phyloP scores from a whole-genome alignment of 2,113 vertebrate genomes.

The Cisticola juncidis region DNA sequence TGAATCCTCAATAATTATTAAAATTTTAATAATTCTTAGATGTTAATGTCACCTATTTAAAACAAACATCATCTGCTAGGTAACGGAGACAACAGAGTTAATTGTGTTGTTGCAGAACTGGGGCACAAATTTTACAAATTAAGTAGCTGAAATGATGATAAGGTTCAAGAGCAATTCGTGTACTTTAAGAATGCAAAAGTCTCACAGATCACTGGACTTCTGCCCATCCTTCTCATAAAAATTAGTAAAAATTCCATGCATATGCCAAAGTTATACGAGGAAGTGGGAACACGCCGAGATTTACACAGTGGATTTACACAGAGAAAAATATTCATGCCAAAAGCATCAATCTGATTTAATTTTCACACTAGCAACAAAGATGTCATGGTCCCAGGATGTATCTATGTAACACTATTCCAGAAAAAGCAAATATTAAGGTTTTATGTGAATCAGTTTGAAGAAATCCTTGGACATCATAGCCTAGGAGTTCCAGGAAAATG shows the following conservation, averaged over 20 bases:
- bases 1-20: not conserved
- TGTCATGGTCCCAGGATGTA: not conserved
- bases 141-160: not conserved
- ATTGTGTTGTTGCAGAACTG: not conserved
- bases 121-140: not conserved
- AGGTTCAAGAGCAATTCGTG: not conserved
- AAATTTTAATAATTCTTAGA: not conserved
- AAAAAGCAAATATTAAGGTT: not conserved
- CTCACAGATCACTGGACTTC: not conserved
- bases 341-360: not conserved
- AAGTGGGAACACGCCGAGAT: not conserved
- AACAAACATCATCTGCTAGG: not conserved
- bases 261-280: not conserved
- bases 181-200: not conserved
- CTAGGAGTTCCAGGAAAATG: conserved; percentile 47
- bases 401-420: not conserved
- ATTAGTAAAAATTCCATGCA: not conserved
- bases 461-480: conserved; percentile 5
- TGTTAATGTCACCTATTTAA: not conserved
- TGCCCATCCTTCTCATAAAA: not conserved
- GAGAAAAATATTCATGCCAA: not conserved
- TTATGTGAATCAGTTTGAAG: conserved; percentile 55
- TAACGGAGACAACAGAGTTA: not conserved
- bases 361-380: not conserved
- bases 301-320: not conserved